Evolutionary conservation across 2,888 invertebrate species (phyloP), one percentile per base, ranked within the genome.

Genomic region (Ophion costatus): DNA sequence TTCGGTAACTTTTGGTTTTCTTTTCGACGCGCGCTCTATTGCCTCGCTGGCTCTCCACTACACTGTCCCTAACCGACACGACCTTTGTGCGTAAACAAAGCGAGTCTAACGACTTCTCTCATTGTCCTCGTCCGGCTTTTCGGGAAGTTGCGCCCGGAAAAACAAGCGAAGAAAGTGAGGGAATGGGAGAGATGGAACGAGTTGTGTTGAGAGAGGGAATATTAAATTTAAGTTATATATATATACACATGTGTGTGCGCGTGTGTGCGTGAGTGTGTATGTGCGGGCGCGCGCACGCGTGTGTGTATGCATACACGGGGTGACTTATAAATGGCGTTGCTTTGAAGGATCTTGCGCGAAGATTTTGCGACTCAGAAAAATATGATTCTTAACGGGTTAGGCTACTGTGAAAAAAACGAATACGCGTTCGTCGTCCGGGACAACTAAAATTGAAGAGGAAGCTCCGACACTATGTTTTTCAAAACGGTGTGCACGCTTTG

Each of bases 1-100:
- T 51, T 51, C 83, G 63, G 11, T 56, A n/a, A 17, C 51, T 42
- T 17, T 42, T 24, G 20, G 14, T 56, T 22, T 57, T 33, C 14
- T 22, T 69, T 63, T 56, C 42, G 59, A 70, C 59, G 51, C 5
- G 51, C 51, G 51, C 51, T 51, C 51, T 17, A 51, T 17, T 51
- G 51, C 51, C 51, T 17, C 2, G 17, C 51, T 2, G 14, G 11
- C 17, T 14, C 51, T 14, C 51, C 17, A 17, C 51, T 17, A 51
- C 17, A 17, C 51, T 51, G 51, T 51, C 14, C 14, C 51, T 51
- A 51, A 17, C 51, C 0, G 51, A 51, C 51, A 17, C 51, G 74
- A 79, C 74, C 74, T 79, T 74, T 20, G 42, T 45, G 63, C 51
- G 75, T 80, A 85, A 85, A 85, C 82, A 82, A 80, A 85, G 79